A percentile compares a stretch with the other conserved stretches of the same genome.
These are phyloP conservation scores for Tauraco erythrolophus DNA, from an alignment of 2,113 vertebrate species.

Conservation along the genomic window DNA sequence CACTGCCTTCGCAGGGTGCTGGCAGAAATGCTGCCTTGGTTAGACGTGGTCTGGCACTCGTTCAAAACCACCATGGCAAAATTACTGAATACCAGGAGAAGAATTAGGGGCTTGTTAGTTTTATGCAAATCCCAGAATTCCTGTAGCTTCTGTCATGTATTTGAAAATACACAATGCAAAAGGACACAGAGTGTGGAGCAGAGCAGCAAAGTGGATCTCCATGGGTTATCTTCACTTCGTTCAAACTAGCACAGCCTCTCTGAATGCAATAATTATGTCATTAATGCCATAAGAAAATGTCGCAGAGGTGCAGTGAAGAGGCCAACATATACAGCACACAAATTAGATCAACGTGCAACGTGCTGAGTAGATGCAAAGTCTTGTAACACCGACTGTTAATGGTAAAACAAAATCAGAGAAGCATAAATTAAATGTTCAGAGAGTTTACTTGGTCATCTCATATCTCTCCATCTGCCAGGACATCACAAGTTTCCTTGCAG, in stretches of 20 bases:
- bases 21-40: not conserved
- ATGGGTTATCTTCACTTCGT: slow-evolving; percentile 13
- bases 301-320: not conserved
- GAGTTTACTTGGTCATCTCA: not conserved
- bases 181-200: slow-evolving; percentile 10
- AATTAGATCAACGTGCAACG: not conserved
- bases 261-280: slow-evolving; percentile 41
- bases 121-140: slow-evolving; percentile 56
- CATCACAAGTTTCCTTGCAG: not conserved
- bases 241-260: not conserved
- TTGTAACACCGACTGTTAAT: not conserved
- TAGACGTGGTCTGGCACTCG: not conserved
- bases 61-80: slow-evolving; percentile 48
- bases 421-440: not conserved
- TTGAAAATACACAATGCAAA: slow-evolving; percentile 18
- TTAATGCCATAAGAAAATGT: not conserved
- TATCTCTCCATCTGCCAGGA: not conserved
- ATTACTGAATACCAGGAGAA: slow-evolving; percentile 38
- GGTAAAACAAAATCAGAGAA: not conserved
- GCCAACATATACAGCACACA: not conserved
- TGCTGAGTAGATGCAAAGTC: not conserved
- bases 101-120: slow-evolving; percentile 47
- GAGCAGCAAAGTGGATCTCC: slow-evolving; percentile 50
- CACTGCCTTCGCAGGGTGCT: not conserved
- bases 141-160: slow-evolving; percentile 62